phyloP scores from a whole-genome alignment of 2,113 vertebrate species.

The human region GRCh38 chr1:33879501-33880000 shows the following conservation, averaged over 20 bases:
- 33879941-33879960: slow-evolving; percentile 14
- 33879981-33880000: slow-evolving; percentile 26
- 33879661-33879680: not conserved
- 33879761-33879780: not conserved
- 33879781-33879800: not conserved
- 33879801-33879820: not conserved
- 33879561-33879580: not conserved
- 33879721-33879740: not conserved
- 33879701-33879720: not conserved
- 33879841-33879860: not conserved
- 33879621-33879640: not conserved
- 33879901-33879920: not conserved
- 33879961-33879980: not conserved
- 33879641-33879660: not conserved
- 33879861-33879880: not conserved
- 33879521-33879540: not conserved
- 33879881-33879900: not conserved
- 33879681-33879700: not conserved
- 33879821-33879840: not conserved
- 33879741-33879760: not conserved
- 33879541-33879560: not conserved
- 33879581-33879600: not conserved
- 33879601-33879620: not conserved
- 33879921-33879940: not conserved
- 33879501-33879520: not conserved